These are phyloP conservation scores for Sebastes hubbsi DNA, from an alignment of 2,797 vertebrate genomes.

Conservation along the genomic window DNA sequence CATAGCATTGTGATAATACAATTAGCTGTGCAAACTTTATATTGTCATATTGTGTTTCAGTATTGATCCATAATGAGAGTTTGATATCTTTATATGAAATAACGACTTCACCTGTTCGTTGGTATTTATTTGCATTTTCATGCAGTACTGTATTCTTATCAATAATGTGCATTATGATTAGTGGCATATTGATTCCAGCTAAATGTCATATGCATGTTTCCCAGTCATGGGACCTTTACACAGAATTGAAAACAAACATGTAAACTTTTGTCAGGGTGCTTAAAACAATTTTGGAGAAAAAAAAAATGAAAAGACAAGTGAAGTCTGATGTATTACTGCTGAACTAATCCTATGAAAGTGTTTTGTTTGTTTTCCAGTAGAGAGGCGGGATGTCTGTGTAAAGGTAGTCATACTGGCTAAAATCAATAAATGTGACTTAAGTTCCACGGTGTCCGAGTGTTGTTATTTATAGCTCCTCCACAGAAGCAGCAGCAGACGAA, in stretches of 20 bases:
- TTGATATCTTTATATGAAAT: constrained; percentile 94
- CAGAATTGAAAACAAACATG: constrained; percentile 85
- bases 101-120: constrained; percentile 91
- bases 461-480: constrained; percentile 45
- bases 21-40: constrained; percentile 91
- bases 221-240: constrained; percentile 96
- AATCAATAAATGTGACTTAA: constrained; percentile 93
- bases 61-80: constrained; percentile 94
- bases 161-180: constrained; percentile 94
- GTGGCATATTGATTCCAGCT: constrained; percentile 92
- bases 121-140: constrained; percentile 99
- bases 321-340: constrained; percentile 79
- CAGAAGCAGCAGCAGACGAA: constrained; percentile 22
- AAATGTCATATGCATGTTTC: constrained; percentile 94
- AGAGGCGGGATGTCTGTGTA: constrained; percentile 86
- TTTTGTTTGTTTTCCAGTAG: constrained; percentile 84
- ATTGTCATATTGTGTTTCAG: constrained; percentile 94
- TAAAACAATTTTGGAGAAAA: neutral
- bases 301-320: constrained; percentile 41
- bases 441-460: constrained; percentile 38
- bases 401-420: constrained; percentile 90
- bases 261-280: constrained; percentile 65
- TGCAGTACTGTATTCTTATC: constrained; percentile 95
- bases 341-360: constrained; percentile 80
- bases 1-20: constrained; percentile 86